Percentiles rank a stretch among this genome's conserved stretches.
phyloP scores from a whole-genome alignment of 2,888 invertebrate genomes.

The Heteromyza rotundicornis region DNA sequence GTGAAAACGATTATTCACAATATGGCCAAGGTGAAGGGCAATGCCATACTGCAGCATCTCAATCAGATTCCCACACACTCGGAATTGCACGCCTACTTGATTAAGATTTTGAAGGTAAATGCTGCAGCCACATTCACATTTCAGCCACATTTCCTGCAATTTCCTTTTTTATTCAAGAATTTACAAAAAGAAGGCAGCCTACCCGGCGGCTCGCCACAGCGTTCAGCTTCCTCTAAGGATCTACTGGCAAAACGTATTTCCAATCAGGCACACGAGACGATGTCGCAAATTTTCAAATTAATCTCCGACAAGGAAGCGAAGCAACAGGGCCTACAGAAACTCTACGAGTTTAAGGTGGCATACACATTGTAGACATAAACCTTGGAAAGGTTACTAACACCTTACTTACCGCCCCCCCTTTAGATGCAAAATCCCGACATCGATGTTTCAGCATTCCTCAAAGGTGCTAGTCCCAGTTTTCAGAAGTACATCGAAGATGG shows the following conservation, averaged over 20 bases:
- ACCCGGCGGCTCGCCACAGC: constrained; percentile 56
- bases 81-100: constrained; percentile 84
- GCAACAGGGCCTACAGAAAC: constrained; percentile 72
- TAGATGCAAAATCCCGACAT: constrained; percentile 61
- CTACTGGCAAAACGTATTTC: constrained; percentile 68
- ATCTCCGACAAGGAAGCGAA: constrained; percentile 90
- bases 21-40: constrained; percentile 87
- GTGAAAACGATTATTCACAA: constrained; percentile 94
- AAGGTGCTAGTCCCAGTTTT: constrained; percentile 61
- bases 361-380: neutral
- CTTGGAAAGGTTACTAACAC: too few relatives aligned
- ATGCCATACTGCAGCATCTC: constrained; percentile 78
- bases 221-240: constrained; percentile 56
- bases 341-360: constrained; percentile 61
- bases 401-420: too few relatives aligned
- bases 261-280: constrained; percentile 81
- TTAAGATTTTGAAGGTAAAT: constrained; percentile 74
- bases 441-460: constrained; percentile 59
- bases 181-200: constrained; percentile 66
- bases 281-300: constrained; percentile 88
- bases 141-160: too few relatives aligned
- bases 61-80: constrained; percentile 79
- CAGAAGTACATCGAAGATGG: constrained; percentile 63
- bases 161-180: constrained; percentile 62
- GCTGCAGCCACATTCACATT: neutral